A percentile compares a stretch with the other conserved stretches of the same genome.
phyloP scores from a whole-genome alignment of 2,797 vertebrate genomes.

The Eutrigla gurnardus region DNA sequence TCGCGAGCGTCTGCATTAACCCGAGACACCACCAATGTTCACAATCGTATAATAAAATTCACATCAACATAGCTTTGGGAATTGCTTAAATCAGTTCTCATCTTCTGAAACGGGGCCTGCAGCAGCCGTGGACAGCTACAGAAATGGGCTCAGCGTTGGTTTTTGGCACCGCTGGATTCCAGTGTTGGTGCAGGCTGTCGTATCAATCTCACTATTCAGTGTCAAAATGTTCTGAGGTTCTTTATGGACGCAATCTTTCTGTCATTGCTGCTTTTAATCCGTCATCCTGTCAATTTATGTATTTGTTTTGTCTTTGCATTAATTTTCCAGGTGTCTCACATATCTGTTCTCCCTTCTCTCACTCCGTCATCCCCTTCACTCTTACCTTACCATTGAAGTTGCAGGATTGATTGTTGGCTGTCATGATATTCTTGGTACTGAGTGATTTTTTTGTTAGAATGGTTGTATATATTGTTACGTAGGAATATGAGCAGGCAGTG shows the following conservation, averaged over 20 bases:
- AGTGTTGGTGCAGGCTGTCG: constrained; percentile 55
- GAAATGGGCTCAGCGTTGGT: constrained; percentile 40
- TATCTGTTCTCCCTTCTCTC: background rate
- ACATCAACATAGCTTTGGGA: constrained; percentile 49
- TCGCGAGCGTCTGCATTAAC: constrained; percentile 49
- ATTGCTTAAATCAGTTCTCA: constrained; percentile 60
- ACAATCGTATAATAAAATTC: constrained; percentile 38
- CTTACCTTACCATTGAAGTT: background rate
- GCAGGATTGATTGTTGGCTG: too few relatives aligned
- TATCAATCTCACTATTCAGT: constrained; percentile 60
- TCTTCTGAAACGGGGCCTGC: constrained; percentile 40
- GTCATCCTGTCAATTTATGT: constrained; percentile 2
- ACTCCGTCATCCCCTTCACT: too few relatives aligned
- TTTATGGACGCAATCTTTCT: constrained; percentile 37
- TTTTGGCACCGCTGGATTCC: constrained; percentile 46
- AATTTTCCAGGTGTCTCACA: constrained; percentile 1
- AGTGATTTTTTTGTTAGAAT: too few relatives aligned
- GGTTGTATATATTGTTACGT: too few relatives aligned
- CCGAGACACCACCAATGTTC: constrained; percentile 42
- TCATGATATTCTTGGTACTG: too few relatives aligned
- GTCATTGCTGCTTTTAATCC: constrained; percentile 44
- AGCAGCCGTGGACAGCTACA: constrained; percentile 55
- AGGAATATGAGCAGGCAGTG: too few relatives aligned
- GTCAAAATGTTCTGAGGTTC: constrained; percentile 43
- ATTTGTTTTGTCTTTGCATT: background rate